These are phyloP conservation scores for Drosophila ficusphila DNA, from an alignment of 1,140 invertebrate genomes.

Conservation along the genomic window DNA sequence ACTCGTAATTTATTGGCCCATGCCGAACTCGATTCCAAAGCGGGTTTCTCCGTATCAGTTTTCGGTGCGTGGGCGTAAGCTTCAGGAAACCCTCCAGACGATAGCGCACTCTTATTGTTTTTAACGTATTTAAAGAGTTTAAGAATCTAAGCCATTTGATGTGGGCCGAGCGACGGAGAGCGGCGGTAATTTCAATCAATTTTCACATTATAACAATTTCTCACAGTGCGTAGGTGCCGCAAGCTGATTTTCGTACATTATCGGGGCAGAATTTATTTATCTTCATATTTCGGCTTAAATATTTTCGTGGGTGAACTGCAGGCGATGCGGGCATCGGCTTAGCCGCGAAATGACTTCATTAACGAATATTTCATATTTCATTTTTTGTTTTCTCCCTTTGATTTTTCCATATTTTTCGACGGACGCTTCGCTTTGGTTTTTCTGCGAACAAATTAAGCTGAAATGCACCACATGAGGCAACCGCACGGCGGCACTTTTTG, in stretches of 20 bases:
- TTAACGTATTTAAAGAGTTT: constrained; percentile 34
- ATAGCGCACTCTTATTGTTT: constrained; percentile 43
- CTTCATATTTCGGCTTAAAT: constrained; percentile 24
- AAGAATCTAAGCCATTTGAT: constrained; percentile 47
- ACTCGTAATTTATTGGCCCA: constrained; percentile 71
- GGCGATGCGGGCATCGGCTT: constrained; percentile 48
- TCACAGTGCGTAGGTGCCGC: constrained; percentile 32
- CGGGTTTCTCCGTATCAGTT: constrained; percentile 31
- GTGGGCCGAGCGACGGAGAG: constrained; percentile 9
- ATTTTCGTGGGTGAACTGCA: constrained; percentile 37
- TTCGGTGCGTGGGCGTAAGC: constrained; percentile 38
- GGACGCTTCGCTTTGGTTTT: constrained; percentile 28
- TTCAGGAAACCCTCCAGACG: constrained; percentile 60
- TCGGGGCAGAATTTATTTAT: constrained; percentile 39
- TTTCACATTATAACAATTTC: constrained; percentile 19
- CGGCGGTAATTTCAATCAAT: constrained; percentile 18
- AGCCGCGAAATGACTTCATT: constrained; percentile 82
- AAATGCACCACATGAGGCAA: constrained; percentile 61
- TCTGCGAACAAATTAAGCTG: constrained; percentile 78
- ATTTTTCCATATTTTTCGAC: constrained; percentile 20
- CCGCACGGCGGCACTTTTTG: constrained; percentile 19
- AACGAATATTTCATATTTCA: constrained; percentile 66
- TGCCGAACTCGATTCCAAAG: constrained; percentile 29
- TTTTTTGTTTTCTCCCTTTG: background rate
- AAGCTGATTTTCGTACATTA: constrained; percentile 29